Evolutionary conservation across 2,113 vertebrate genomes (phyloP).

Genomic region (Dendrocopos noguchii): DNA sequence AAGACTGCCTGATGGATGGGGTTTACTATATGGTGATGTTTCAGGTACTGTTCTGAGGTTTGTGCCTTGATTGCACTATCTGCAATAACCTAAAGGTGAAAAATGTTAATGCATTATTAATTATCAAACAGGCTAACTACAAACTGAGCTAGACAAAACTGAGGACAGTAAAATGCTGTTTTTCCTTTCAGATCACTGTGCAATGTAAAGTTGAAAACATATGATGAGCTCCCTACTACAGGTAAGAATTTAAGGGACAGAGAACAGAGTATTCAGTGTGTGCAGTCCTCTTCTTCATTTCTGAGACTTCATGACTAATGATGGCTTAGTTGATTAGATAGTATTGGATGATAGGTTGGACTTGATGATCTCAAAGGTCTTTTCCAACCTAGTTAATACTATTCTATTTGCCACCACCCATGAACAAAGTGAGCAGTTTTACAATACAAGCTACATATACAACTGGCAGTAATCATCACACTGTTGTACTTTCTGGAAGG

Average conservation of each 20-base stretch:
- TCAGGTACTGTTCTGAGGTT: constrained; percentile 43
- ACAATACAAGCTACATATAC: not conserved
- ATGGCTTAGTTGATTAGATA: too few relatives aligned
- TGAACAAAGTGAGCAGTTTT: not conserved
- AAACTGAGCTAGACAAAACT: not conserved
- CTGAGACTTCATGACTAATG: not conserved
- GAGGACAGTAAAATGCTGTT: not conserved
- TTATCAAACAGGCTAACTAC: not conserved
- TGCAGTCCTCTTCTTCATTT: not conserved
- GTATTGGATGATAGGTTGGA: too few relatives aligned
- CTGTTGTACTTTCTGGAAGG: not conserved
- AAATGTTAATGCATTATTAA: not conserved
- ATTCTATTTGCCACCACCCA: not conserved
- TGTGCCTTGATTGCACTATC: constrained; percentile 43
- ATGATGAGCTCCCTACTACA: not conserved
- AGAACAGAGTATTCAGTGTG: not conserved
- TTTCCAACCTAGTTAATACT: too few relatives aligned
- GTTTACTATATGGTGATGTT: constrained; percentile 71
- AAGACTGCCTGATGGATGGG: constrained; percentile 78
- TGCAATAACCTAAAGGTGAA: constrained; percentile 59
- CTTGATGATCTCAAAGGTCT: too few relatives aligned
- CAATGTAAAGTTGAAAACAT: not conserved
- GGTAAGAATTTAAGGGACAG: not conserved
- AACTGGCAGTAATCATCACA: too few relatives aligned
- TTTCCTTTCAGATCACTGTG: not conserved